A percentile compares a stretch with the other conserved stretches of the same genome.
These are phyloP conservation scores for Paramacrobiotus metropolitanus DNA, from an alignment of 1,140 invertebrate species.

Conservation along the genomic window DNA sequence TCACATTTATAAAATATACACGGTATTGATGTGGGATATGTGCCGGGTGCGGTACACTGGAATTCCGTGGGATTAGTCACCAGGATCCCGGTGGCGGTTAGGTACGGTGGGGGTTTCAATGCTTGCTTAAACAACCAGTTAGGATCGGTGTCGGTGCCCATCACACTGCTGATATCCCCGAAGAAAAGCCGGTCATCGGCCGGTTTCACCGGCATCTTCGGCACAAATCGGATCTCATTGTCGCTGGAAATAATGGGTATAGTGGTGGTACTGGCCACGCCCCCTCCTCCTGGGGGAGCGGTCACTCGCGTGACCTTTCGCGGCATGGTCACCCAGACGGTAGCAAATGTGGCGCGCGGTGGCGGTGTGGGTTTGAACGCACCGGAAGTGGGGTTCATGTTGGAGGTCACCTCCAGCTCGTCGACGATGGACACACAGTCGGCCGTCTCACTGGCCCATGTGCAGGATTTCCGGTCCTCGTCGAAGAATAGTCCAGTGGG, in stretches of 20 bases:
- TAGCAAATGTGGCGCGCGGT: background rate
- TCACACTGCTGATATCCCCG: too few relatives aligned
- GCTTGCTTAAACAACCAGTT: too few relatives aligned
- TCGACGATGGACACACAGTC: too few relatives aligned
- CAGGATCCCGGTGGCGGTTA: background rate
- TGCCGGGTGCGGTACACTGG: background rate
- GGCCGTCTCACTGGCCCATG: background rate
- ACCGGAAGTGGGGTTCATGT: too few relatives aligned
- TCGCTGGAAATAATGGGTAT: too few relatives aligned
- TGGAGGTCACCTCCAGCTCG: too few relatives aligned
- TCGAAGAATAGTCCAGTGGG: constrained; percentile 1
- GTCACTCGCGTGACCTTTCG: background rate
- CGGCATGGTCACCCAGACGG: background rate
- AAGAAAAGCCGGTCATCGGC: too few relatives aligned
- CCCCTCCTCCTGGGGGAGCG: too few relatives aligned
- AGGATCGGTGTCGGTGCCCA: too few relatives aligned
- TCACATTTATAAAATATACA: constrained; percentile 3
- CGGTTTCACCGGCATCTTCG: too few relatives aligned
- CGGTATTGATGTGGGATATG: background rate
- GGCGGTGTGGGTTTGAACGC: too few relatives aligned
- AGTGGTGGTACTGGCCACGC: background rate
- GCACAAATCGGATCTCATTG: too few relatives aligned
- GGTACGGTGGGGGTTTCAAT: background rate
- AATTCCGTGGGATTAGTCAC: background rate
- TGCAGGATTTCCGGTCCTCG: background rate